Base-by-base conservation (phyloP, 1,140 invertebrate species). In the Protaetia brevitarsis region DNA sequence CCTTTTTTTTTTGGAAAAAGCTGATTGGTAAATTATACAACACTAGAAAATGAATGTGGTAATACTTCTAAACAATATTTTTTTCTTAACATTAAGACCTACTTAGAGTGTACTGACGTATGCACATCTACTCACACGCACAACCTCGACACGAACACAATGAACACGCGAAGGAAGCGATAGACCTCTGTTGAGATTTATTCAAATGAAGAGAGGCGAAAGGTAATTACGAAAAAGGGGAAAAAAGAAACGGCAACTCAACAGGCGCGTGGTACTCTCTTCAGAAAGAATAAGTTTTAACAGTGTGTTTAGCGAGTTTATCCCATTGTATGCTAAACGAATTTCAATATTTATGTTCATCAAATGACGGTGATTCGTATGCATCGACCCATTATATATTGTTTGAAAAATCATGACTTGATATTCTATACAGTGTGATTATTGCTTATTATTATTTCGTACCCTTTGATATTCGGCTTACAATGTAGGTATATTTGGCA, bases 81-180 rank as follows among this genome's bases (percentile, higher is more conserved):
- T n/a, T n/a, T n/a, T n/a, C n/a, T n/a, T n/a, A n/a, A 51, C 19
- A 51, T 51, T 51, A 51, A 51, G 41, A 51, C 41, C 41, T 51
- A 51, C 19, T 51, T 19, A n/a, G n/a, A n/a, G n/a, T n/a, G n/a
- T n/a, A n/a, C n/a, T n/a, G n/a, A n/a, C n/a, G n/a, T n/a, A n/a
- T n/a, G n/a, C n/a, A n/a, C n/a, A 51, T 51, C 26, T 51, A 8
- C 41, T 51, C 19, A 23, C 13, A 7, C 19, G 19, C 41, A 23
- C n/a, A 13, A 2, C n/a, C 7, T 16, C 1, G n/a, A 16, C 7
- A 41, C 19, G 13, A 19, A 19, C 7, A 51, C 19, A 51, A 51
- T 23, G 19, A 51, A 19, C 21, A 51, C 41, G 26, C 26, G 16
- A 23, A 51, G 26, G 16, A 23, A 23, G 16, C 41, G 6, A 51